These are phyloP conservation scores for Nycteola revayana DNA, from an alignment of 2,888 invertebrate genomes.

Conservation along the genomic window DNA sequence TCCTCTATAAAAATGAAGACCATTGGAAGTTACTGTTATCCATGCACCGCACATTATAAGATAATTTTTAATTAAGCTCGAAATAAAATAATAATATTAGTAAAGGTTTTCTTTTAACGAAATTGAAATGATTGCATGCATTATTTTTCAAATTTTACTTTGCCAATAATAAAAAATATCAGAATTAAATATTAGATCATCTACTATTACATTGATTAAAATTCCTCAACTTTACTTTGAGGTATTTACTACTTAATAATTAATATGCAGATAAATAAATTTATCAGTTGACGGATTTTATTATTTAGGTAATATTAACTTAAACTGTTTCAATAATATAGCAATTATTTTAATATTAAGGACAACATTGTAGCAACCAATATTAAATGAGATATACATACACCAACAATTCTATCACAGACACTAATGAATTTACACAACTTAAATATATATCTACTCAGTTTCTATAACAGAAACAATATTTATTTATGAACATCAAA, in stretches of 20 bases:
- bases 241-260: slow-evolving; percentile 9
- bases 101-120: too few relatives aligned
- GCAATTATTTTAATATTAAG: slow-evolving; percentile 16
- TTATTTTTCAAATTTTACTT: too few relatives aligned
- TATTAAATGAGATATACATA: slow-evolving; percentile 21
- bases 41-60: slow-evolving; percentile 53
- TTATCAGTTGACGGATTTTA: slow-evolving; percentile 5
- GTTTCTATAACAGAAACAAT: slow-evolving; percentile 16
- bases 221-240: slow-evolving; percentile 7
- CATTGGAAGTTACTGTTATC: slow-evolving; percentile 65
- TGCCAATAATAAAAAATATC: too few relatives aligned
- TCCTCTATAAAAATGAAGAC: slow-evolving; percentile 70
- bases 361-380: slow-evolving; percentile 19
- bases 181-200: slow-evolving; percentile 3
- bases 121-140: too few relatives aligned
- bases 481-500: slow-evolving; percentile 15
- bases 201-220: slow-evolving; percentile 15
- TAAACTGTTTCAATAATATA: slow-evolving; percentile 17
- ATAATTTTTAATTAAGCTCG: slow-evolving; percentile 45
- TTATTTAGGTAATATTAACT: slow-evolving; percentile 13
- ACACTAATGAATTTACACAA: slow-evolving; percentile 31
- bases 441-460: slow-evolving; percentile 19
- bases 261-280: slow-evolving; percentile 13
- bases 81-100: slow-evolving; percentile 26
- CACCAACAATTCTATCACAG: slow-evolving; percentile 41